Evolutionary conservation across 2,888 invertebrate genomes (phyloP), one percentile per base, ranked within the genome.

Genomic region (Cartodere bifasciata): DNA sequence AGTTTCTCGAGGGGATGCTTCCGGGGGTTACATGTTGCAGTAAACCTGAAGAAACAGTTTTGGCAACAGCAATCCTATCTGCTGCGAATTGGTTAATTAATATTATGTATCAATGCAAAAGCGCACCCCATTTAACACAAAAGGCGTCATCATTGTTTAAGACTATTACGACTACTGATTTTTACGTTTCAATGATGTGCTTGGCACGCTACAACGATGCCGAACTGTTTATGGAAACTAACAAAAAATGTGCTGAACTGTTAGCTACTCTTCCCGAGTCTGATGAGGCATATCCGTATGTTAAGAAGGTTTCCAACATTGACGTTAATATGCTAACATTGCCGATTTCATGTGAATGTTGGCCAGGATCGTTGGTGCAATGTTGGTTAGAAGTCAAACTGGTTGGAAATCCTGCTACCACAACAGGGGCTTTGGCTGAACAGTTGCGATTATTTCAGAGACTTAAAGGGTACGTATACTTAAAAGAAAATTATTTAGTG

Each of bases 321-420:
- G 53, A 52, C 32, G 43, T 49, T 7, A 46, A 40, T 29, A 45
- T 45, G 36, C 38, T 52, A 7, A 41, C 40, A 28, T 33, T 52
- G 16, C 47, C 49, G 4, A 42, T 52, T 9, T 37, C 40, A 13
- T 47, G 47, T 36, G 53, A 53, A 36, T 45, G 39, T 29, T 54
- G 53, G 54, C 54, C 54, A 4, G 54, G 54, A 4, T 47, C 47
- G 21, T 37, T 54, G 6, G 43, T 54, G 3, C 86, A 87, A 56
- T 81, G 85, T 3, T 63, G 91, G 48, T 63, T 92, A 35, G 80
- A 87, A 14, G 74, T 91, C 21, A 83, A 88, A 60, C 79, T 91
- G 17, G 65, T 88, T 23, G 63, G 84, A 0, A 84, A 87, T 58
- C 88, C 91, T 1, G 82, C 85, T 46, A 80, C 79, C 31, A 83